These are phyloP conservation scores for Salticus scenicus DNA, from an alignment of 2,888 invertebrate genomes.

Conservation along the genomic window DNA sequence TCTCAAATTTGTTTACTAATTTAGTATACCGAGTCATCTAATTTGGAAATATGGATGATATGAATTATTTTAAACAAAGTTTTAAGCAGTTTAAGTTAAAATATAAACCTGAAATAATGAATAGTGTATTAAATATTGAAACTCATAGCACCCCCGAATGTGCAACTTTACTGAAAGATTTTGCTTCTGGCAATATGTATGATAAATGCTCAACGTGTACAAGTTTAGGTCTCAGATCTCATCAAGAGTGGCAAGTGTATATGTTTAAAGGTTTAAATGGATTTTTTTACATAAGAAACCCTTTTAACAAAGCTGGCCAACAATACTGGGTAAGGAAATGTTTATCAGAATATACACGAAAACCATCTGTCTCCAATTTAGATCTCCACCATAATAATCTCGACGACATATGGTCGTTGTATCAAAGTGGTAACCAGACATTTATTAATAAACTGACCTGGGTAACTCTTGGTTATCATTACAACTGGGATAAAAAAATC, in stretches of 20 bases:
- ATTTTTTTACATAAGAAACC: constrained; percentile 87
- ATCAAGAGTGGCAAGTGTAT: constrained; percentile 81
- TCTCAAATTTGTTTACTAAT: too few relatives aligned
- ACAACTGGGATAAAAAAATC: constrained; percentile 97
- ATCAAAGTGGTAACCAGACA: not conserved
- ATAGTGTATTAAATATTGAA: not conserved
- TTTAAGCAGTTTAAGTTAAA: not conserved
- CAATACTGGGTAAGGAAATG: constrained; percentile 88
- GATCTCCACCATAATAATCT: constrained; percentile 70
- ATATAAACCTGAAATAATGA: not conserved
- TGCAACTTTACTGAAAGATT: not conserved
- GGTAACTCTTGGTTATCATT: constrained; percentile 97
- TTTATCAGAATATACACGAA: constrained; percentile 84
- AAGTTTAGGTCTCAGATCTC: constrained; percentile 77
- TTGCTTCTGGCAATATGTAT: not conserved
- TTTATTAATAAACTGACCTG: constrained; percentile 83
- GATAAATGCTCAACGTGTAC: constrained; percentile 13
- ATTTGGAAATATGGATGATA: not conserved
- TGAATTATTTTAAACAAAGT: not conserved
- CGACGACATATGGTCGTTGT: constrained; percentile 33
- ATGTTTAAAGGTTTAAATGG: constrained; percentile 80
- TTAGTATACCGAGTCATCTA: too few relatives aligned
- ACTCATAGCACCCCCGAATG: not conserved
- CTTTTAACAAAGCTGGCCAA: constrained; percentile 86
- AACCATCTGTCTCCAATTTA: constrained; percentile 79